A percentile compares a stretch with the other conserved stretches of the same genome.
Evolutionary conservation across 2,113 vertebrate genomes (phyloP).

Genomic region (Hepsetus odoe): DNA sequence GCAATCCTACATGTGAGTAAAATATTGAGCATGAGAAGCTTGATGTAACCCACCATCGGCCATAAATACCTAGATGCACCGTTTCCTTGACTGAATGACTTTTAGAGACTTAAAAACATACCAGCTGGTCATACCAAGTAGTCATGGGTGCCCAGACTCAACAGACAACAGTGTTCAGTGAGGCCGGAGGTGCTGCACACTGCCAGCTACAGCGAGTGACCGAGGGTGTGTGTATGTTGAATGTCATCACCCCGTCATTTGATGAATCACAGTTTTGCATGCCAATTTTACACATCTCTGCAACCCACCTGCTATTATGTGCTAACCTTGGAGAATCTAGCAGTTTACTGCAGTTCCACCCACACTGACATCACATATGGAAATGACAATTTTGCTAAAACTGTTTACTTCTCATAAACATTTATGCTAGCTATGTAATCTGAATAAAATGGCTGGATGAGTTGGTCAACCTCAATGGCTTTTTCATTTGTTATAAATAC

Average conservation of each 20-base stretch:
- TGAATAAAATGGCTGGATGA: background rate
- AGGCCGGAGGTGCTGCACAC: conserved; percentile 18
- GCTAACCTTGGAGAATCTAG: conserved; percentile 38
- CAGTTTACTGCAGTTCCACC: conserved; percentile 37
- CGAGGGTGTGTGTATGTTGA: conserved; percentile 25
- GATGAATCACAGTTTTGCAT: conserved; percentile 44
- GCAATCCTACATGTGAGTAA: conserved; percentile 82
- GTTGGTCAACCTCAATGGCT: background rate
- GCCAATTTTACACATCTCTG: conserved; percentile 37
- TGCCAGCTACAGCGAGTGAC: conserved; percentile 28
- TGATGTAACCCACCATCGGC: background rate
- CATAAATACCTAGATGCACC: background rate
- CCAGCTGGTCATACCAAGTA: conserved; percentile 74
- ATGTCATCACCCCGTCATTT: conserved; percentile 51
- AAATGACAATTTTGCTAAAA: background rate
- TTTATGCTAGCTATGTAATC: background rate
- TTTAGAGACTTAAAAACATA: conserved; percentile 56
- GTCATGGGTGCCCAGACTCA: conserved; percentile 66
- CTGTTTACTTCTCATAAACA: background rate
- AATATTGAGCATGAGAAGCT: background rate
- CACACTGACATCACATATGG: conserved; percentile 27
- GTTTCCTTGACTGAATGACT: background rate
- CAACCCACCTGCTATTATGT: conserved; percentile 49
- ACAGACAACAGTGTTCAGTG: conserved; percentile 7
- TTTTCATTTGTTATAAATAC: background rate